Base-by-base conservation (phyloP, 2,888 invertebrate species). In the Euproctis similis region DNA sequence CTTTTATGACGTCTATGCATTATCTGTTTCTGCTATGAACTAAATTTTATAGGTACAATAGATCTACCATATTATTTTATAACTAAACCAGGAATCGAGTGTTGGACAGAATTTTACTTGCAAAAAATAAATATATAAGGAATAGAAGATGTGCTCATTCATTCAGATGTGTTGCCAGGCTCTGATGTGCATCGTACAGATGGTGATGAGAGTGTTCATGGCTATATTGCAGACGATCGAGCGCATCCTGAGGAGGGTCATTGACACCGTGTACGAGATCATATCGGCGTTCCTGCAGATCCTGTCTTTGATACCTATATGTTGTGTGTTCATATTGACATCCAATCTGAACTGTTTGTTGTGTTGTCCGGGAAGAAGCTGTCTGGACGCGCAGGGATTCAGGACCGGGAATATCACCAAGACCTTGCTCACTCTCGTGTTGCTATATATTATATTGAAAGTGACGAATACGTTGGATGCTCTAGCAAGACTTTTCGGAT, bases 221-320 rank as follows among this genome's bases (percentile, higher is more conserved):
- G 70, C 74, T 12, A 9, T 69, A 1, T 50, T 78, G 8, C 54
- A 77, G 14, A 77, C 77, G 80, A 11, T 73, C 4, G 81, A 81
- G 34, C 80, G 77, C 38, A 32, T 80, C 2, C 50, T 80, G 24
- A 57, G 74, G 19, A 64, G 75, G 66, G 14, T 70, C 1, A 44
- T 80, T 9, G 71, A 70, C 38, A 65, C 78, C 2, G 1, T 71
- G 2, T 81, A 81, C 52, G 80, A 73, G 48, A 65, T 71, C 27
- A 39, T 77, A 43, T 78, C 78, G 3, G 65, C 73, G 23, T 2
- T 73, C 19, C 44, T 78, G 3, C 81, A 81, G 52, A 48, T 76
- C 48, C 22, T 76, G 35, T 77, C 81, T 0, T 53, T 81, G 0
- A 44, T 80, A 41, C 81, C 81, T 0, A 66, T 81, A 18, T 80